Evolutionary conservation across 2,888 invertebrate species (phyloP), one percentile per base, ranked within the genome.

Genomic region (Drosophila prostipennis): DNA sequence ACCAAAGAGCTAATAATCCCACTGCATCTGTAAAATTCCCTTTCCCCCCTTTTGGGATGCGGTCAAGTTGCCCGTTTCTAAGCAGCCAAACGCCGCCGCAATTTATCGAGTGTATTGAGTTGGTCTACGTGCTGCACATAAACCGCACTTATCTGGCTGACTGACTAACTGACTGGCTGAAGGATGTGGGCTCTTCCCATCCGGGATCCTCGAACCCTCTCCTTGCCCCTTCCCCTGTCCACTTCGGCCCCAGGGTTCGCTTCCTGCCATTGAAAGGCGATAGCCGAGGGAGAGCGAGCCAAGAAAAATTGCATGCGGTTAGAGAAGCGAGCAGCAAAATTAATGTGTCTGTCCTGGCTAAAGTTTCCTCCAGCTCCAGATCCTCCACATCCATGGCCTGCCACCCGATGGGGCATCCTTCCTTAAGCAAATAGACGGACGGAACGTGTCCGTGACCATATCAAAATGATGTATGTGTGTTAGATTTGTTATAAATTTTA

Each of bases 251-350:
- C 39, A 42, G 46, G 19, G 6, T 55, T 57, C 70, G 69, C 76
- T 75, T 81, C 79, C 87, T 61, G 75, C 77, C 81, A 84, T 58
- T 84, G 87, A 77, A 87, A 81, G 76, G 75, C 87, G 87, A 81
- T 79, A 87, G 84, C 79, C 53, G 45, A 36, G 45, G 39, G 61
- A 23, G 37, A 29, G 69, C 72, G 49, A 81, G 77, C 71, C 59
- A 79, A 87, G 84, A 85, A 85, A 89, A 85, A 85, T 89, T 85
- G 89, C 87, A 85, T 89, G 84, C 80, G 89, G 84, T 85, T 85
- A 72, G 74, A 46, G 74, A 72, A 86, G 81, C 79, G 68, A 86
- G 81, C 82, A 80, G 71, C 67, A 80, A 88, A 87, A 82, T 82
- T 82, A 82, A 82, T 87, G 82, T 80, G 70, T 84, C 84, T 87